Conservation (phyloP, 2,113 vertebrate genomes). For the Bubalus kerabau region DNA sequence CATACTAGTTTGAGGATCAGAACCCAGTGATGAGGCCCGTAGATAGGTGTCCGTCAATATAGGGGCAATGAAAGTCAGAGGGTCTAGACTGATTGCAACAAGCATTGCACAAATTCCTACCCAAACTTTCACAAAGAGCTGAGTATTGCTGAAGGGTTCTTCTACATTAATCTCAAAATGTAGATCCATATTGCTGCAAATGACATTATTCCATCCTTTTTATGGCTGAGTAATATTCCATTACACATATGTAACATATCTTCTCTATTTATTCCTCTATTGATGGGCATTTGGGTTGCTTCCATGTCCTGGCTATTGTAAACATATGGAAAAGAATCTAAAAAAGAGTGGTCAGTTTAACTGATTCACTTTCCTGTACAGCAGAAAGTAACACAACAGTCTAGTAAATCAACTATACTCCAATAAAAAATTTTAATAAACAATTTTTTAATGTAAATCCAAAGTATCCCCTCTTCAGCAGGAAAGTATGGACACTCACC, state of each 20-base stretch:
- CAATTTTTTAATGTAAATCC: neutral
- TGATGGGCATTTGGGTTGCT: neutral
- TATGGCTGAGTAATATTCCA: neutral
- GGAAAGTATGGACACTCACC: neutral
- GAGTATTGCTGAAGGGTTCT: neutral
- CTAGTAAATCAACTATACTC: neutral
- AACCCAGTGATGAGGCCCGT: neutral
- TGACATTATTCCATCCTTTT: neutral
- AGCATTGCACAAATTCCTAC: neutral
- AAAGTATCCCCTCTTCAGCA: neutral
- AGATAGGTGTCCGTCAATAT: accelerated
- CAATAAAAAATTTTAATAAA: neutral
- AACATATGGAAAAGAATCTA: neutral
- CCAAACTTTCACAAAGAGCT: neutral
- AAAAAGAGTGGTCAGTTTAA: neutral
- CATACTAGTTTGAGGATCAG: neutral
- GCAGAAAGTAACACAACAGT: neutral
- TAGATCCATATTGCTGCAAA: neutral
- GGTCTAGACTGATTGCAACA: neutral
- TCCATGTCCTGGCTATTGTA: neutral
- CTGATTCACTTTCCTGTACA: neutral
- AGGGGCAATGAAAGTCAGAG: neutral
- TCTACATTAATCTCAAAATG: neutral
- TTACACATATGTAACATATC: neutral
- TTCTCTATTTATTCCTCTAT: neutral